Evolutionary conservation across 2,888 invertebrate species (phyloP), one percentile per base, ranked within the genome.

Genomic region (Charanyca ferruginea): DNA sequence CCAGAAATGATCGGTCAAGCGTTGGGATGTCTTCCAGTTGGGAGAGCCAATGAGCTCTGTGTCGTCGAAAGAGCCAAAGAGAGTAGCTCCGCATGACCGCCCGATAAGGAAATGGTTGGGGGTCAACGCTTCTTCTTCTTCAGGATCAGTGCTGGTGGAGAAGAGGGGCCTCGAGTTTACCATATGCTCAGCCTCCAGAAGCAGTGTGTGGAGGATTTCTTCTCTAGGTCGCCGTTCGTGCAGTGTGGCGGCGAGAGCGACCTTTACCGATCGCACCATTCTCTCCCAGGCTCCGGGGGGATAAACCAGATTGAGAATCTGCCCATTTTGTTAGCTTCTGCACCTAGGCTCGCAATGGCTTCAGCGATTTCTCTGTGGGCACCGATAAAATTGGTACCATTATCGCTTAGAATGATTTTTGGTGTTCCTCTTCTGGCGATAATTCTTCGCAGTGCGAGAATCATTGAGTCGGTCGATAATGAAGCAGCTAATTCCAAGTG

Each of bases 371-470:
- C 48, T 7, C 11, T 28, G 18, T 28, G 22, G 4, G 52, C 52
- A 16, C 38, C 52, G 2, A 52, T n/a, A 23, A 54, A 54, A 9
- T 54, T 44, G 1, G 54, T 41, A 0, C 54, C 42, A 9, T 54
- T 54, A 28, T 54, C 54, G 28, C 54, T 54, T 1, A 13, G 38
- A 0, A 54, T n/a, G 1, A 44, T 18, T 9, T 13, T 6, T 6
- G 42, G 54, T 11, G n/a, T 44, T 9, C 54, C 42, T 42, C 54
- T 18, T n/a, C 54, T 18, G 4, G 54, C 54, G 13, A 28, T 28
- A 18, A 52, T 20, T 6, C 52, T 32, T 20, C 52, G 18, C 11
- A 52, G 9, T 11, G 54, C 42, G n/a, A 41, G 4, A 1, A 42
- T 41, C 51, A 52, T 52, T n/a, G 7, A 18, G 16, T 35, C 35